phyloP scores from a whole-genome alignment of 1,140 invertebrate genomes.

The Laupala kohalensis region DNA sequence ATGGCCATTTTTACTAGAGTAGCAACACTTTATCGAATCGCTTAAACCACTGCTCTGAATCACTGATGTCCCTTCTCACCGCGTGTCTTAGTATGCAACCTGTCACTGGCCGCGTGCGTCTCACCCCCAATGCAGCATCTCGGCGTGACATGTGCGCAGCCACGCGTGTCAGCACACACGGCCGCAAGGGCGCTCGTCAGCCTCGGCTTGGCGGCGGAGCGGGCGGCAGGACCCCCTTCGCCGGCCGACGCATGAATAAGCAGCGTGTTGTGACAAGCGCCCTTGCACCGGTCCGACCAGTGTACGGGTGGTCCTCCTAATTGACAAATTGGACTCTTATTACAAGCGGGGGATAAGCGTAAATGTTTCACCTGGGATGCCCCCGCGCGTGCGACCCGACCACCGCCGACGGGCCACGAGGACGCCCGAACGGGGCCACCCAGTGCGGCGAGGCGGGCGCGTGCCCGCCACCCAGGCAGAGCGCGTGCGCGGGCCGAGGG shows the following conservation, averaged over 20 bases:
- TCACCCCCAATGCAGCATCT: background rate
- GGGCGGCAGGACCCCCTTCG: background rate
- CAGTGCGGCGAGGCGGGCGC: background rate
- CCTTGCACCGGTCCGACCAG: constrained; percentile 1
- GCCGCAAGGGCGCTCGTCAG: background rate
- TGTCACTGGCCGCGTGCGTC: background rate
- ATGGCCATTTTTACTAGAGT: too few relatives aligned
- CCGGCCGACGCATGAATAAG: background rate
- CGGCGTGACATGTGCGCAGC: background rate
- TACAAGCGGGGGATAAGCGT: background rate
- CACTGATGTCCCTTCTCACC: too few relatives aligned
- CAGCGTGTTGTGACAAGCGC: background rate
- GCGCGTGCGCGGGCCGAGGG: background rate
- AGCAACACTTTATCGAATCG: too few relatives aligned
- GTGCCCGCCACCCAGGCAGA: background rate
- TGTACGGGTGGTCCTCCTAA: constrained; percentile 7
- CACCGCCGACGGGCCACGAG: background rate
- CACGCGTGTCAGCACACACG: background rate
- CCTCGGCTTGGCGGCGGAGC: too few relatives aligned
- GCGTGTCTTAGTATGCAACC: too few relatives aligned
- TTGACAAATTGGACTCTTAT: constrained; percentile 10
- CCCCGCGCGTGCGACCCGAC: background rate
- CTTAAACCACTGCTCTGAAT: too few relatives aligned
- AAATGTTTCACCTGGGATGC: background rate
- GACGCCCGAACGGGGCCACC: background rate